Evolutionary conservation across 2,113 vertebrate genomes (phyloP), one percentile per base, ranked within the genome.

Genomic region (Cottus gobio): DNA sequence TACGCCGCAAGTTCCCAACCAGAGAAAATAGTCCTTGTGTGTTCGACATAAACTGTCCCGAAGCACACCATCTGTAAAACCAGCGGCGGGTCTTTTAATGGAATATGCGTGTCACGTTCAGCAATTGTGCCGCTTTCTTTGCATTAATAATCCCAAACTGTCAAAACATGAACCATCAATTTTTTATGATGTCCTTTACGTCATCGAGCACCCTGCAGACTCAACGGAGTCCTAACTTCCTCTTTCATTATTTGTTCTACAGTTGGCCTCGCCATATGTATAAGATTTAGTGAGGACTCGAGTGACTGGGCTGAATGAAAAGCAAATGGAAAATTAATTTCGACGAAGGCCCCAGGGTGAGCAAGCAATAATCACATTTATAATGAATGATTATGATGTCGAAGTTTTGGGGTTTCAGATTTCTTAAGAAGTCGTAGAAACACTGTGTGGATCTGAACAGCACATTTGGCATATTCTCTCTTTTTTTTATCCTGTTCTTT

Each of bases 301-400:
- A 85, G 71, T 44, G 71, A 82, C 75, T 36, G 71, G 52, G 61
- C 58, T 70, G 60, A 79, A 46, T 75, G 46, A 86, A 80, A 85
- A 72, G 66, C 57, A 85, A 89, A 84, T 79, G 79, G 84, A 87
- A 90, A 86, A 87, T 88, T 81, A 3, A 87, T 84, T 90, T 82
- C 80, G 58, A 28, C 26, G 74, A 71, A 54, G 83, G 83, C 89
- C 57, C 22, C 28, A 22, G 65, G 68, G 77, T 18, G 60, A 71
- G 78, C 22, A 24, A 81, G 79, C 65, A 68, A 65, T 79, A 75
- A 71, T 81, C 78, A 77, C 80, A 84, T 89, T 70, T 58, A 82
- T 71, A 83, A 88, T 79, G 60, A 87, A 90, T 83, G 78, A 84
- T 77, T 34, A 71, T 57, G 36, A 34, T 2, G 36, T 71, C 36